Base-by-base conservation (phyloP, 1,140 invertebrate species). In the Hycleus phaleratus region DNA sequence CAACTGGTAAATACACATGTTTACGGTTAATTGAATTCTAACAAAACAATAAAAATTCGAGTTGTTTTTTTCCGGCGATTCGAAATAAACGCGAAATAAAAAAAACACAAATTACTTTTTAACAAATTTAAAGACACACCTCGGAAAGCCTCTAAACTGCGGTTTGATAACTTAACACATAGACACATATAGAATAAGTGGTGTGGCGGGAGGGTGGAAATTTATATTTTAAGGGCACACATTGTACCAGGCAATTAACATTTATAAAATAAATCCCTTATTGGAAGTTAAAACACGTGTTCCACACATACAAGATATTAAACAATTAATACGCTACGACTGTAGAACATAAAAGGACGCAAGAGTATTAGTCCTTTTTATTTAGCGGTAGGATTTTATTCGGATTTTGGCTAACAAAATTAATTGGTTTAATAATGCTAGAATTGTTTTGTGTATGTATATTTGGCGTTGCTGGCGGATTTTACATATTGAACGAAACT, bases 221-320 rank as follows among this genome's bases (percentile, higher is more conserved):
- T 32, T 4, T 42, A 42, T 42, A 42, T 42, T 42, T 42, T 11
- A 42, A 57, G 38, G 56, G 52, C 25, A 61, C 38, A 54, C 51
- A 58, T 38, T 46, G 38, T 55, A 51, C 18, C 32, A 32, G 46
- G 67, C 68, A 71, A 71, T 71, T 71, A 71, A 71, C 69, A 68
- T 69, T 67, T 70, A 64, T 66, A 65, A 68, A 69, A 57, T 64
- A 71, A 71, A 71, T 71, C 66, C 69, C 67, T 65, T 63, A 69
- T 71, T 62, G 62, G 64, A 53, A 66, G 68, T 62, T 66, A 63
- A 67, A 71, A 71, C 69, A 68, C 68, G 66, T 69, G 69, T 68
- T 68, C 59, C 66, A 59, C 57, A 32, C 32, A 32, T 32, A 32
- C 32, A 68, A 71, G 69, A 71, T 71, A 71, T 71, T 69, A 70